Percentiles rank a stretch among this genome's conserved stretches.
phyloP scores from a whole-genome alignment of 2,888 invertebrate genomes.

The Pristionchus maxplancki region DNA sequence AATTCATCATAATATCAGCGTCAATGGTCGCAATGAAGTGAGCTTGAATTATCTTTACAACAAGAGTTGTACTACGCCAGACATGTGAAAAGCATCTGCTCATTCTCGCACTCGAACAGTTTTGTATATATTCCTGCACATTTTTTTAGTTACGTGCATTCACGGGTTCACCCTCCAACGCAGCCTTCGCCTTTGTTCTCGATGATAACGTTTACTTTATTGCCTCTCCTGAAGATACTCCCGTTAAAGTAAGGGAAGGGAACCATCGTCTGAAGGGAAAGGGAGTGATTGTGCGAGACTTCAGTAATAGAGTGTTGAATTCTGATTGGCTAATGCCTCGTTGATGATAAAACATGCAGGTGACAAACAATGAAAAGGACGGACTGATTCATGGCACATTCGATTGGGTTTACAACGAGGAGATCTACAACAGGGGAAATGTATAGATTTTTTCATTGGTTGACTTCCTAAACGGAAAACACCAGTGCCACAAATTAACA shows the following conservation, averaged over 20 bases:
- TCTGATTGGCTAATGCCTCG: too few relatives aligned
- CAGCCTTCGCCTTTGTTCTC: not conserved
- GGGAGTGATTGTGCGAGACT: too few relatives aligned
- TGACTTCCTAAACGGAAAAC: too few relatives aligned
- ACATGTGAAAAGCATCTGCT: not conserved
- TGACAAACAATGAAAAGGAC: not conserved
- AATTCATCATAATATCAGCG: not conserved
- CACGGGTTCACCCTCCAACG: not conserved
- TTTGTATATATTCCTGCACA: not conserved
- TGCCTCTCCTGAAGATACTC: not conserved
- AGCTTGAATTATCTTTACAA: not conserved
- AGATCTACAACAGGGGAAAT: not conserved
- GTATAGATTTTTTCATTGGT: too few relatives aligned
- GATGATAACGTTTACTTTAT: not conserved
- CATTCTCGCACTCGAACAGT: not conserved
- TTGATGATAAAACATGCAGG: not conserved
- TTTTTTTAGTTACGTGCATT: not conserved
- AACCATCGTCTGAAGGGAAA: too few relatives aligned
- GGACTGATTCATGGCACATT: constrained; percentile 33
- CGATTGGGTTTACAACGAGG: constrained; percentile 45
- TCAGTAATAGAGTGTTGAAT: too few relatives aligned
- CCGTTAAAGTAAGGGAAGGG: not conserved
- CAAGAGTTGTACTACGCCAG: not conserved
- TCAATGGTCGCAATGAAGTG: not conserved
- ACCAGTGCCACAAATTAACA: too few relatives aligned